These are phyloP conservation scores for Aldrovandia affinis DNA, from an alignment of 2,797 vertebrate species.

Conservation along the genomic window DNA sequence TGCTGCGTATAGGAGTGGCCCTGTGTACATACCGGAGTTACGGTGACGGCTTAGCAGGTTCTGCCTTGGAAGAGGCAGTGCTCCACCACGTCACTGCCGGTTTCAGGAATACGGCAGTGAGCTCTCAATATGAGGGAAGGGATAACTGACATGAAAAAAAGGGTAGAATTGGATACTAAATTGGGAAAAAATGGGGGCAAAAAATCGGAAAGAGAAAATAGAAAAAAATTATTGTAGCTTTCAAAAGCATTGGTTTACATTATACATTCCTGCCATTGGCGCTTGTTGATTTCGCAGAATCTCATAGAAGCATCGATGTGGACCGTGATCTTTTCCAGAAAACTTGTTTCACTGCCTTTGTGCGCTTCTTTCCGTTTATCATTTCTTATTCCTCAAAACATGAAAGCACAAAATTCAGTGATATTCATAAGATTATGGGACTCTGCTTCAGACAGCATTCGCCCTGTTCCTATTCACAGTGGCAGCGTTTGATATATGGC, in stretches of 20 bases:
- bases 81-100: no score
- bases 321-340: background rate
- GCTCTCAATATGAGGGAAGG: no score
- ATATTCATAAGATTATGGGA: conserved; percentile 2
- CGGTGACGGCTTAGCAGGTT: no score
- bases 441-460: background rate
- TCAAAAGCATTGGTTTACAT: background rate
- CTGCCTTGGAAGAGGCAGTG: no score
- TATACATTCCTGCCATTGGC: background rate
- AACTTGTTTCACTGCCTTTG: background rate
- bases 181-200: no score
- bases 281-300: background rate
- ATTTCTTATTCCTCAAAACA: background rate
- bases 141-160: no score
- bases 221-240: background rate
- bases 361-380: background rate
- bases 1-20: no score
- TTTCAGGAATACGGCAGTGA: no score
- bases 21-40: no score
- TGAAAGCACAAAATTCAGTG: background rate
- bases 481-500: background rate
- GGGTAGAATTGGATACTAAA: no score
- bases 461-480: background rate
- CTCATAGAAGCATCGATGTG: background rate
- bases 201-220: background rate